These are phyloP conservation scores for Mesitornis unicolor DNA, from an alignment of 2,113 vertebrate species.

Conservation along the genomic window DNA sequence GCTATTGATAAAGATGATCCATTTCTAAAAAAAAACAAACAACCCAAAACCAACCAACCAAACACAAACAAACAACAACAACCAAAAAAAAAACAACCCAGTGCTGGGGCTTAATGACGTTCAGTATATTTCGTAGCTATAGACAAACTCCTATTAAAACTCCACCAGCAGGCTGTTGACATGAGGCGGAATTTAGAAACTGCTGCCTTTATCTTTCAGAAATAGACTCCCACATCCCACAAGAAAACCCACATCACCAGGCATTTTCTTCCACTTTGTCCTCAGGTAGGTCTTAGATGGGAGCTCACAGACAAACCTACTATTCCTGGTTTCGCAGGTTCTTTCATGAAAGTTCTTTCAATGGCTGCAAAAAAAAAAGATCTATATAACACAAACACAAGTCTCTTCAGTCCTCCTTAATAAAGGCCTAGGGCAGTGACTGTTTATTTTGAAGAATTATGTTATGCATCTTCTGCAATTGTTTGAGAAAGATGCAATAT, in stretches of 20 bases:
- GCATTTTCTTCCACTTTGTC: background rate
- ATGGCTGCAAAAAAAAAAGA: background rate
- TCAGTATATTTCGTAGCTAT: background rate
- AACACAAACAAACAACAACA: no score
- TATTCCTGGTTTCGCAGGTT: background rate
- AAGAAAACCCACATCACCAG: background rate
- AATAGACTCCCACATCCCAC: fast-evolving
- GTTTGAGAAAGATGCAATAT: background rate
- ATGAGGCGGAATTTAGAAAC: background rate
- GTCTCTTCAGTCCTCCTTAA: background rate
- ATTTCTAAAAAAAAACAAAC: background rate
- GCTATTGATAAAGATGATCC: background rate
- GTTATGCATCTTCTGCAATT: background rate
- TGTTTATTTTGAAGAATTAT: background rate
- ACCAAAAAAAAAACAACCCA: background rate
- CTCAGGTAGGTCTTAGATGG: background rate
- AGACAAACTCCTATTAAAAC: background rate
- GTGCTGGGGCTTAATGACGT: background rate
- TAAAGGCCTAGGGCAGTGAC: background rate
- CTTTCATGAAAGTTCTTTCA: background rate
- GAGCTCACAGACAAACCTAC: background rate
- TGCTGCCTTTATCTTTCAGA: background rate
- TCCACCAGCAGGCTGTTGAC: background rate
- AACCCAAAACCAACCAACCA: no score
- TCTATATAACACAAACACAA: background rate